Evolutionary conservation across 2,888 invertebrate species (phyloP).

Genomic region (Oscheius sp.): DNA sequence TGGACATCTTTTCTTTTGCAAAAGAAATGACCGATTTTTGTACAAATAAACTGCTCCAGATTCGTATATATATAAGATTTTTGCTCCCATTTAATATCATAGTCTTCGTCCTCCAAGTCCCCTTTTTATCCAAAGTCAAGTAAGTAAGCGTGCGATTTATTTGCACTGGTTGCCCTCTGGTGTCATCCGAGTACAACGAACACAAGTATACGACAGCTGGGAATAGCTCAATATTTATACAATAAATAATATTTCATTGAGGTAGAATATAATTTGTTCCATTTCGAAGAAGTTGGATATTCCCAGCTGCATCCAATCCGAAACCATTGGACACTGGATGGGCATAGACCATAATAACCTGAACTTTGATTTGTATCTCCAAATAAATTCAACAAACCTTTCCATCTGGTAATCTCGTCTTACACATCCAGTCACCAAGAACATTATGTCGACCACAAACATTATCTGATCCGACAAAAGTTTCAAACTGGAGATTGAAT

Average conservation of each 20-base stretch:
- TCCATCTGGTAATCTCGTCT: constrained; percentile 17
- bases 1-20: too few species aligned
- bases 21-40: background rate
- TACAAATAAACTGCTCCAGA: too few species aligned
- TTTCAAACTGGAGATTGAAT: constrained; percentile 21
- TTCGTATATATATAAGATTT: too few species aligned
- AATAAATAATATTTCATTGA: background rate
- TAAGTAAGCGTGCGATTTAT: background rate
- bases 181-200: background rate
- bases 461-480: constrained; percentile 6
- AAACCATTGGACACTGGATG: constrained; percentile 19
- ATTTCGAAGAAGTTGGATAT: background rate
- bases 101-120: too few species aligned
- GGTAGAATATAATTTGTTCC: background rate
- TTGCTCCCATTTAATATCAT: too few species aligned
- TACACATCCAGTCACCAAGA: constrained; percentile 23
- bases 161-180: background rate
- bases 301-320: background rate
- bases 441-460: constrained; percentile 21
- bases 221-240: too few species aligned
- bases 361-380: background rate
- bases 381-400: background rate
- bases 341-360: constrained; percentile 22
- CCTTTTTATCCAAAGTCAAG: too few species aligned
- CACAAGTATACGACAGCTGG: too few species aligned